Evolutionary conservation across 64 coral and sea anemone genomes (phyloP).

Genomic region (Porites lutea): DNA sequence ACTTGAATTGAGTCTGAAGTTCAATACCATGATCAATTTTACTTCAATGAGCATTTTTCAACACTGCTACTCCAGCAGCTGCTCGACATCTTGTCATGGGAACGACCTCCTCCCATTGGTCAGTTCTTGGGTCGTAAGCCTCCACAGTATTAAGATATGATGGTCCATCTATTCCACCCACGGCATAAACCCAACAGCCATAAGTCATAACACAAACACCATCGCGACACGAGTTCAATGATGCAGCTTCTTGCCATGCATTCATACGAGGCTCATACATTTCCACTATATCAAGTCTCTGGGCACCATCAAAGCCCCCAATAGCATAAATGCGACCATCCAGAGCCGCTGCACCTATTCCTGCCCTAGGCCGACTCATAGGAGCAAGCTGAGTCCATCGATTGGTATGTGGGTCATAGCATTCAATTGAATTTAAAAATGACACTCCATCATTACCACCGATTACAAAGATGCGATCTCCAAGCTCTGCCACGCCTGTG

Average conservation of each 20-base stretch:
- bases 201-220: conserved; percentile 95
- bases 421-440: conserved; percentile 96
- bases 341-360: conserved; percentile 95
- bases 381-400: conserved; percentile 91
- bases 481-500: conserved; percentile 94
- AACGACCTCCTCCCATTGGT: conserved; percentile 85
- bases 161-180: conserved; percentile 98
- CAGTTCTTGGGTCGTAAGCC: conserved; percentile 90
- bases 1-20: too few relatives aligned
- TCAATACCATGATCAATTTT: neutral
- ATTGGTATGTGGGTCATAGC: conserved; percentile 95
- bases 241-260: conserved; percentile 85
- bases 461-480: conserved; percentile 94
- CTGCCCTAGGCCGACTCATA: conserved; percentile 90
- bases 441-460: conserved; percentile 98
- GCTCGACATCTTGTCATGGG: conserved; percentile 94
- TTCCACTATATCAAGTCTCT: conserved; percentile 91
- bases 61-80: conserved; percentile 92
- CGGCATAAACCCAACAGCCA: conserved; percentile 97
- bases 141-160: conserved; percentile 97
- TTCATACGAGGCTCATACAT: conserved; percentile 99
- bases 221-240: conserved; percentile 97
- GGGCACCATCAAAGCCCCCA: conserved; percentile 98
- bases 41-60: conserved; percentile 45
- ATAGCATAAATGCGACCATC: conserved; percentile 93